Base-by-base conservation (phyloP, 2,113 vertebrate genomes). In the Sprattus sprattus region DNA sequence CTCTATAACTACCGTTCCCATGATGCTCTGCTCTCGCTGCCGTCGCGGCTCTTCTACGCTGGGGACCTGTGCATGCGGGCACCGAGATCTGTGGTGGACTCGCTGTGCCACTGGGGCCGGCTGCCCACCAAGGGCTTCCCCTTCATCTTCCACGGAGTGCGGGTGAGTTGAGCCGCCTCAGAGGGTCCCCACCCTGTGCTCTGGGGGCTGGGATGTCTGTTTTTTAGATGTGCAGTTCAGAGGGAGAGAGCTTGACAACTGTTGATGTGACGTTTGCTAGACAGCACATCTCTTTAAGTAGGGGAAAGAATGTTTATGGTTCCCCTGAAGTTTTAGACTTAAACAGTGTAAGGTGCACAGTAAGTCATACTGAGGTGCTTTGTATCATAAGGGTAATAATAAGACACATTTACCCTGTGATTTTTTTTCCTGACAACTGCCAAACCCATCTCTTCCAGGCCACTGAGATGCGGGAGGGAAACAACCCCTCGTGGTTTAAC, bases 1-100 rank as follows among this genome's bases (percentile, higher is more conserved):
- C 89, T 96, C 18, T 98, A 97, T 92, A 99, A 99, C 93, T 99
- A 99, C 93, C 94, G 97, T 15, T 98, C 97, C 0, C 98, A 99
- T 67, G 93, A 96, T 16, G 94, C 94, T 0, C 87, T 99, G 93
- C 92, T 99, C 88, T 87, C 91, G 0, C 93, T 99, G 89, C 97
- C 98, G 0, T 99, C 97, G 0, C 95, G 94, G 54, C 94, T 99
- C 3, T 99, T 99, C 91, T 99, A 99, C 84, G 92, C 95, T 39
- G 94, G 92, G 0, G 97, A 99, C 81, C 92, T 99, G 5, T 94
- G 95, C 83, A 95, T 94, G 75, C 96, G 95, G 83, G 96, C 97
- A 0, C 93, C 96, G 20, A 87, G 91, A 84, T 45, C 87, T 1
- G 89, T 95, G 10, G 96, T 96, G 46, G 94, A 95, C 32, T 94